These are phyloP conservation scores for Neolamprologus toae DNA, from an alignment of 2,113 vertebrate species.

Conservation along the genomic window DNA sequence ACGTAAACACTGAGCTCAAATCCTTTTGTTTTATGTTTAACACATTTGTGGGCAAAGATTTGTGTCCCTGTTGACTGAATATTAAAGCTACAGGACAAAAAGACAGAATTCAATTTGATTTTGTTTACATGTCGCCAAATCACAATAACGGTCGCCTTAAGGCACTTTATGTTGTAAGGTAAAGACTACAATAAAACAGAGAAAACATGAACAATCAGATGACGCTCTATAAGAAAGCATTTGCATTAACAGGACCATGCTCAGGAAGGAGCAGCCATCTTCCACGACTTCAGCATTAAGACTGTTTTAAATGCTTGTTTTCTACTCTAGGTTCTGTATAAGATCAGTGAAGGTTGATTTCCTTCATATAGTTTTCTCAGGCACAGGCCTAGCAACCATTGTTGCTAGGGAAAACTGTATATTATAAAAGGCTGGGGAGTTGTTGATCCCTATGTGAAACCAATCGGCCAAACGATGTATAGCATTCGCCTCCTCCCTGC, in stretches of 20 bases:
- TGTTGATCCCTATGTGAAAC: neutral
- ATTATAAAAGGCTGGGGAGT: neutral
- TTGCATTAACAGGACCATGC: neutral
- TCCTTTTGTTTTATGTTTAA: neutral
- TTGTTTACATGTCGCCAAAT: neutral
- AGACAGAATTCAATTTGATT: neutral
- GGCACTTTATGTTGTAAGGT: neutral
- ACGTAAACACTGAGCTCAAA: neutral
- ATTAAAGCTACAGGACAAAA: neutral
- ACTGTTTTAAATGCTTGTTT: neutral
- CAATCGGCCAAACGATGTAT: neutral
- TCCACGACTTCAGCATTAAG: neutral
- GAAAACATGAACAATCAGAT: neutral
- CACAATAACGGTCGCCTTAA: neutral
- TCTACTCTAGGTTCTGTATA: neutral
- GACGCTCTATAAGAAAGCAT: neutral
- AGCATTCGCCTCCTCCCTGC: neutral
- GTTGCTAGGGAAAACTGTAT: neutral
- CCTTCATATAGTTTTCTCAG: neutral
- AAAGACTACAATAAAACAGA: accelerated
- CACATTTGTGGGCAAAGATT: neutral
- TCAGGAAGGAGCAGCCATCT: neutral
- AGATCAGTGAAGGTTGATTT: neutral
- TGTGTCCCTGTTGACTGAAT: neutral
- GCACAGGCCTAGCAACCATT: neutral